Base-by-base conservation (phyloP, 2,797 vertebrate genomes). In the Trichosurus vulpecula region DNA sequence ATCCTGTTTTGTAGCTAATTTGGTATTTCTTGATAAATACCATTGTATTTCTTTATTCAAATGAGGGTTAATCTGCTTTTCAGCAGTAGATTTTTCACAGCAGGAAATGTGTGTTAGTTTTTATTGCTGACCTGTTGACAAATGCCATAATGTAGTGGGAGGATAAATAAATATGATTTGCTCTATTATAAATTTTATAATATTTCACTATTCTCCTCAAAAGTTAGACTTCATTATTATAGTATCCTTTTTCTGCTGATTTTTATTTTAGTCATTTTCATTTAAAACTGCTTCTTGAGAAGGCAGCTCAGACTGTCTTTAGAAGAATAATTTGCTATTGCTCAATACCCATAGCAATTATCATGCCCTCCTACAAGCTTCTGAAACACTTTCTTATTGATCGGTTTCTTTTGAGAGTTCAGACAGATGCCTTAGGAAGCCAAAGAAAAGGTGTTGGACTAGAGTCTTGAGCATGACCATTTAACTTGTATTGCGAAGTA, bases 221-320 rank as follows among this genome's bases (percentile, higher is more conserved):
- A 55, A 61, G 31, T 51, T 58, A 4, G 41, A 53, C n/a, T 74
- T 29, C 14, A 12, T 0, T 47, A 91, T 74, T 27, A 25, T 25
- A 9, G 51, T n/a, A 53, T 57, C 13, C 12, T 0, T 0, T 14
- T 6, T 11, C 0, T 58, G 14, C 0, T 1, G 12, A 47, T 31
- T 66, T 56, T 54, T 11, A 52, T 54, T 53, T 30, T 53, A 47
- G 8, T 27, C 54, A 13, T 41, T 53, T 56, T 58, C 94, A 74
- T 89, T 54, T 31, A 90, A 5, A 90, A 22, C 52, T 31, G 29
- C 54, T n/a, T 92, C 74, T 92, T 27, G 41, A 51, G 90, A 90
- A 54, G 57, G 22, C 91, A 53, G 35, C 81, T 52, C n/a, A 47
- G 91, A 47, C 54, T 93, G 0, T 0, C 52, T n/a, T n/a, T 52